phyloP scores from a whole-genome alignment of 2,113 vertebrate genomes.

The Tinamus guttatus region DNA sequence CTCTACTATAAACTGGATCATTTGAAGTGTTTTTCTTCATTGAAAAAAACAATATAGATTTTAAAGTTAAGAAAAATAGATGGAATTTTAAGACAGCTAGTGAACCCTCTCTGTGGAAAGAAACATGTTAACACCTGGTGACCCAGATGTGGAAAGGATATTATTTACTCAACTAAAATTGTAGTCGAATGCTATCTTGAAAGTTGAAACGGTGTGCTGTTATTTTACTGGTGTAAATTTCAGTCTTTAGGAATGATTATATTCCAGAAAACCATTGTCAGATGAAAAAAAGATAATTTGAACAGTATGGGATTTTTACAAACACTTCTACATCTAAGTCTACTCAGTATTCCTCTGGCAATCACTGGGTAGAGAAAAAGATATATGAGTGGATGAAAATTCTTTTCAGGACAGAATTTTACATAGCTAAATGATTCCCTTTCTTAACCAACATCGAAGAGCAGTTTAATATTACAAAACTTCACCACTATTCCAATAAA shows the following conservation, averaged over 20 bases:
- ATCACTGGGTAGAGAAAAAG: not conserved
- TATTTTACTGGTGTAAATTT: not conserved
- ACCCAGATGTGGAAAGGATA: not conserved
- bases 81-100: not conserved
- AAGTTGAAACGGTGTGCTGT: not conserved
- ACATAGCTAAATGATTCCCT: not conserved
- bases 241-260: not conserved
- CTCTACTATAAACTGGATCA: not conserved
- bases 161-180: not conserved
- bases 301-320: not conserved
- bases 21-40: not conserved
- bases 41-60: not conserved
- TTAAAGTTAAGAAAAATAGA: not conserved
- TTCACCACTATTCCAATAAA: not conserved
- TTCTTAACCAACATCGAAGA: not conserved
- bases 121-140: not conserved
- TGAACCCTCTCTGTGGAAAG: not conserved
- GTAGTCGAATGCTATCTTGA: not conserved
- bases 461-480: not conserved
- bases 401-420: conserved; percentile 15
- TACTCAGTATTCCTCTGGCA: not conserved
- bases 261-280: not conserved
- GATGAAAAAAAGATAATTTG: not conserved
- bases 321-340: not conserved
- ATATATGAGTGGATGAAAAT: not conserved